Conservation (phyloP, 2,888 invertebrate species). For the Ochropacha duplaris region DNA sequence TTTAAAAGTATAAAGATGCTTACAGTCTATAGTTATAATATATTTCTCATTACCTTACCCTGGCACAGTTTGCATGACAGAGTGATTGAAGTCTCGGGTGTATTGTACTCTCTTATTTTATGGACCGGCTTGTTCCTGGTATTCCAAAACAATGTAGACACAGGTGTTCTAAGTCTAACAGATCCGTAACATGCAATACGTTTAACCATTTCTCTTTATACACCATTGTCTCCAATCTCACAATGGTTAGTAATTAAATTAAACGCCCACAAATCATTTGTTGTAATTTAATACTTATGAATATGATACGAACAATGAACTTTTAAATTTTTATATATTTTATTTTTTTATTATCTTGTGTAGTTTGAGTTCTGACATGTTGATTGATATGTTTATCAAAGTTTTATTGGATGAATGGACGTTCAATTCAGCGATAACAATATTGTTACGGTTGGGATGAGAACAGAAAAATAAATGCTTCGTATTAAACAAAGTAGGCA, state of each 20-base stretch:
- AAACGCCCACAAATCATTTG: slow-evolving; percentile 31
- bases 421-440: too few relatives aligned
- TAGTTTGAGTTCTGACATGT: not conserved
- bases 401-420: too few relatives aligned
- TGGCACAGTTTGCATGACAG: not conserved
- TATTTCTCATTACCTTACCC: not conserved
- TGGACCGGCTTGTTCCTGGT: not conserved
- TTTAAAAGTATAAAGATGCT: not conserved
- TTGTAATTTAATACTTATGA: slow-evolving; percentile 42
- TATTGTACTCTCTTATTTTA: not conserved
- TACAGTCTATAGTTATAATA: not conserved
- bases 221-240: slow-evolving; percentile 49
- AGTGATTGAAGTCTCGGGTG: not conserved
- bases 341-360: not conserved
- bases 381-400: too few relatives aligned
- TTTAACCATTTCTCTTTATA: slow-evolving; percentile 35
- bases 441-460: not conserved
- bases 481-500: not conserved
- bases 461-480: not conserved
- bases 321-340: slow-evolving; percentile 28
- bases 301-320: slow-evolving; percentile 19
- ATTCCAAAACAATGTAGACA: slow-evolving; percentile 19
- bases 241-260: slow-evolving; percentile 62
- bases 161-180: slow-evolving; percentile 34
- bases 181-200: slow-evolving; percentile 23